These are phyloP conservation scores for Cardiocondyla obscurior DNA, from an alignment of 1,140 invertebrate genomes.

Conservation along the genomic window DNA sequence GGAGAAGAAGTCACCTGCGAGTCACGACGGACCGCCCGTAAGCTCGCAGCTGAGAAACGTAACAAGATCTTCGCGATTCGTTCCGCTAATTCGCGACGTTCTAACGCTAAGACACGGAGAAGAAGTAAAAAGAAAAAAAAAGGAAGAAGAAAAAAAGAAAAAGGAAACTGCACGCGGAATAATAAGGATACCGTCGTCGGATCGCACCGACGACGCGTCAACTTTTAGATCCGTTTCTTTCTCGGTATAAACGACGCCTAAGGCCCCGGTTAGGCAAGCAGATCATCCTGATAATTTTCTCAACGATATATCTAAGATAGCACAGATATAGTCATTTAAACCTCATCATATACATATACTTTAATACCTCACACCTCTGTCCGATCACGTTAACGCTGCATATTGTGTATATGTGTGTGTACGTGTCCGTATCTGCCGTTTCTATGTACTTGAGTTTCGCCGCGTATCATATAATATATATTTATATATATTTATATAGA, in stretches of 20 bases:
- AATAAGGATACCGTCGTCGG: no score
- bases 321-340: slow-evolving; percentile 51
- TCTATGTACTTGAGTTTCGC: background rate
- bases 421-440: background rate
- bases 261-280: slow-evolving; percentile 69
- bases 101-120: slow-evolving; percentile 13
- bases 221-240: slow-evolving; percentile 14
- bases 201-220: background rate
- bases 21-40: background rate
- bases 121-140: no score
- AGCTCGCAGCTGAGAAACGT: background rate
- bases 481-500: slow-evolving; percentile 61
- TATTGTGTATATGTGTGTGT: background rate
- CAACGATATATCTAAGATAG: slow-evolving; percentile 57
- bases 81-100: background rate
- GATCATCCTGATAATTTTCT: slow-evolving; percentile 51
- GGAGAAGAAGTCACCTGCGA: background rate
- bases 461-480: slow-evolving; percentile 50
- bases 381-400: slow-evolving; percentile 22
- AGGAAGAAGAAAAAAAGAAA: no score
- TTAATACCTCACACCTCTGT: slow-evolving; percentile 6
- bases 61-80: background rate
- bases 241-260: slow-evolving; percentile 61
- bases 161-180: no score
- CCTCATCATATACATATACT: slow-evolving; percentile 28